Percentiles rank a stretch among this genome's conserved stretches.
Conservation (phyloP, 2,797 vertebrate genomes). For the Eulemur albifrons region DNA sequence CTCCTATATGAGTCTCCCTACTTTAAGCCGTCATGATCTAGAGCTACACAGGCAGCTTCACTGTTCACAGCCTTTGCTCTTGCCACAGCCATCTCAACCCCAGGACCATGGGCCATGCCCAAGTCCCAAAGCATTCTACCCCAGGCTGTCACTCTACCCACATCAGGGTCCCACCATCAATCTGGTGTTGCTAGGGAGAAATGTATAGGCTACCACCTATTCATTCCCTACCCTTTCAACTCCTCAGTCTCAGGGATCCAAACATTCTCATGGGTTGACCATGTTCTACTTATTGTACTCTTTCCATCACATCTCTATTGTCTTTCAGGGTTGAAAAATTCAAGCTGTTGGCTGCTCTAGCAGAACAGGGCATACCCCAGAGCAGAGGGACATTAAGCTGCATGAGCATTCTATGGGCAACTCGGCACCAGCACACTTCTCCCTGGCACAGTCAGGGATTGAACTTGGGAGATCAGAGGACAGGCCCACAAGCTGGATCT, state of each 20-base stretch:
- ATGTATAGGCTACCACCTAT: background rate
- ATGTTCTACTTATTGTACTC: background rate
- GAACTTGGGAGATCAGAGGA: background rate
- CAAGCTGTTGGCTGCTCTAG: background rate
- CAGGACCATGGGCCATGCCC: too few species aligned
- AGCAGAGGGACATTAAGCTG: background rate
- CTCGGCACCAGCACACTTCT: background rate
- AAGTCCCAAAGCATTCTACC: background rate
- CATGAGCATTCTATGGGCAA: background rate
- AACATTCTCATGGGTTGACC: background rate
- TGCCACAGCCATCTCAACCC: too few species aligned
- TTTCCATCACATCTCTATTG: background rate
- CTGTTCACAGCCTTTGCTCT: background rate
- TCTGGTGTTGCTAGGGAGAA: background rate
- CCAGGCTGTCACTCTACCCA: background rate
- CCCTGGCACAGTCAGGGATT: background rate
- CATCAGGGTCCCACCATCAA: background rate
- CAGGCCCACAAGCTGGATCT: background rate
- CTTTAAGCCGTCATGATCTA: background rate
- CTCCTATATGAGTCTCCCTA: background rate
- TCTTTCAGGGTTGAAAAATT: background rate
- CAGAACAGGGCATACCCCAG: background rate
- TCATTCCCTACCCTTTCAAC: background rate
- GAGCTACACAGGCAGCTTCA: rapidly evolving
- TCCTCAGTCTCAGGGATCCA: background rate